A percentile compares a stretch with the other conserved stretches of the same genome.
phyloP scores from a whole-genome alignment of 92 coral and sea anemone species.

The Actinostola sp. region DNA sequence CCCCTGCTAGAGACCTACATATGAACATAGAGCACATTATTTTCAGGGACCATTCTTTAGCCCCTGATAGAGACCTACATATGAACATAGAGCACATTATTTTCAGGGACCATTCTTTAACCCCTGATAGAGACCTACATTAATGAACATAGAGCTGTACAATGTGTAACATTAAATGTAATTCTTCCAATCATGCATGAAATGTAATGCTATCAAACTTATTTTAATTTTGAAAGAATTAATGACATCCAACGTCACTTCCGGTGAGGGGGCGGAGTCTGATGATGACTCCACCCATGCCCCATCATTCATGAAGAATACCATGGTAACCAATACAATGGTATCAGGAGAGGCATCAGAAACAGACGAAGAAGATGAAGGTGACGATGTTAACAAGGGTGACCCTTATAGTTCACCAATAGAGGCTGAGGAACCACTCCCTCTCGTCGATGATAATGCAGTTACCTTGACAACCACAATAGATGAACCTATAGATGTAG shows the following conservation, averaged over 20 bases:
- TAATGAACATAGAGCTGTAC: no score
- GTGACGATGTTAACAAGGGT: constrained; percentile 18
- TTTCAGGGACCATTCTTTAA: no score
- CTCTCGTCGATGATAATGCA: background rate
- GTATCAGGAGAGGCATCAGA: constrained; percentile 95
- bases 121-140: no score
- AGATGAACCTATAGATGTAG: constrained; percentile 19
- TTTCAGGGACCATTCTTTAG: no score
- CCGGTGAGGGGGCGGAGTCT: constrained; percentile 52
- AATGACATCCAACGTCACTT: constrained; percentile 28
- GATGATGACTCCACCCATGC: constrained; percentile 50
- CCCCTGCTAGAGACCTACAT: no score
- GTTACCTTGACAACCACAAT: constrained; percentile 20
- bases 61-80: no score
- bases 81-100: no score
- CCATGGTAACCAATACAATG: constrained; percentile 88
- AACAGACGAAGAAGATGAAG: constrained; percentile 90
- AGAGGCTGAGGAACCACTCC: constrained; percentile 29
- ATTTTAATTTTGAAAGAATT: no score
- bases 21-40: no score
- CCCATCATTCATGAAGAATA: constrained; percentile 81
- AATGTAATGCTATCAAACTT: background rate
- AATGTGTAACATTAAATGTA: background rate
- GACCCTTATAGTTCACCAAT: constrained; percentile 19
- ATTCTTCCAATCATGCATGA: background rate